A percentile compares a stretch with the other conserved stretches of the same genome.
These are phyloP conservation scores for Notodonta dromedarius DNA, from an alignment of 2,888 invertebrate genomes.

Conservation along the genomic window DNA sequence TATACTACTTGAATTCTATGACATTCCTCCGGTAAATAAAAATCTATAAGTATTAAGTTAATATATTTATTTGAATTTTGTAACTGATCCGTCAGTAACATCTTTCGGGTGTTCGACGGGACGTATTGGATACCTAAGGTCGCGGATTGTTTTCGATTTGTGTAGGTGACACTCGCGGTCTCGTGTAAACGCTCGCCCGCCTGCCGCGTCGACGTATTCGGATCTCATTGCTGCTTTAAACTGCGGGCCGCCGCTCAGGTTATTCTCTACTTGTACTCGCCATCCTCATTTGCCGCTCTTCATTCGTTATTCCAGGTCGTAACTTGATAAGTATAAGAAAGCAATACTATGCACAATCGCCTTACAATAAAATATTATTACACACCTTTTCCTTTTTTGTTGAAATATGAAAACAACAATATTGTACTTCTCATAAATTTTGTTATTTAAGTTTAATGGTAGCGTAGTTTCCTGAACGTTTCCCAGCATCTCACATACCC, in stretches of 20 bases:
- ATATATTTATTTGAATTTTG: conserved; percentile 2
- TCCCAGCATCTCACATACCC: conserved; percentile 54
- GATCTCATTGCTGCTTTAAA: conserved; percentile 56
- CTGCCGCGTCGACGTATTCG: conserved; percentile 38
- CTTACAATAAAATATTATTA: conserved; percentile 23
- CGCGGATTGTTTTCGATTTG: conserved; percentile 27
- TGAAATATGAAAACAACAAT: conserved; percentile 61
- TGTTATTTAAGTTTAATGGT: conserved; percentile 37
- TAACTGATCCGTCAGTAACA: not conserved
- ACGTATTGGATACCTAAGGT: conserved; percentile 4
- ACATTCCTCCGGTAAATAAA: conserved; percentile 26
- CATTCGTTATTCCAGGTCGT: conserved; percentile 20
- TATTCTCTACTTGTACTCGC: conserved; percentile 43
- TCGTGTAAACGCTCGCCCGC: conserved; percentile 1
- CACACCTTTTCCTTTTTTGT: conserved; percentile 13
- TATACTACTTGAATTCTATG: conserved; percentile 14
- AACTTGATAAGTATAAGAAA: conserved; percentile 8
- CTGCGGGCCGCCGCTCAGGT: conserved; percentile 42
- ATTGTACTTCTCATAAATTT: conserved; percentile 80
- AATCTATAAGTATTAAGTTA: not conserved
- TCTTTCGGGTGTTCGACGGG: not conserved
- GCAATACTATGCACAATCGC: conserved; percentile 16
- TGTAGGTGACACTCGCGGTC: conserved; percentile 9
- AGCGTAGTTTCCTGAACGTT: conserved; percentile 23
- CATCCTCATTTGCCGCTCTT: conserved; percentile 49